Evolutionary conservation across 2,113 vertebrate species (phyloP), one percentile per base, ranked within the genome.

Genomic region (Burhinus oedicnemus): DNA sequence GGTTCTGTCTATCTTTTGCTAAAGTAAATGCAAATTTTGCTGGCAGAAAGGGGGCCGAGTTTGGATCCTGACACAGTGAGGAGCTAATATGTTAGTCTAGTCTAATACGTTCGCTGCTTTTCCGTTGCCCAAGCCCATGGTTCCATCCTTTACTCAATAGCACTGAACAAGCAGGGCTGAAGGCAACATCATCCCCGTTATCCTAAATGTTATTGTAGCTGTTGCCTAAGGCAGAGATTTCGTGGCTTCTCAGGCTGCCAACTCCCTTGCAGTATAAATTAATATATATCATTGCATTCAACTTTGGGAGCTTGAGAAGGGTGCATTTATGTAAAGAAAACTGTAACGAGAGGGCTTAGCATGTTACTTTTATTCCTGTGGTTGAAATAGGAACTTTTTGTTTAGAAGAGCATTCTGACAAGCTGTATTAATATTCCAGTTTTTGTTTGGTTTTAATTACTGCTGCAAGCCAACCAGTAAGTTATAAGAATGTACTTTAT

Each of bases 401-500:
- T 74, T 87, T 58, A 65, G 16, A 83, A 65, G n/a, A 65, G 38
- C 12, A 32, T 80, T 27, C 21, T 83, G 54, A 77, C 29, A 44
- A 81, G 30, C 26, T 65, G 4, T 69, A 42, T 77, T 57, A 55
- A 83, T 86, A 79, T 20, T 70, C 9, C 38, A 47, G 32, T 10
- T 94, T 93, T 77, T 57, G 54, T 78, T 90, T 83, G 29, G 14
- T 83, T 86, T 92, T 45, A 95, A 87, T 92, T 70, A 91, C 34
- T 79, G 66, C 55, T 93, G 58, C 55, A 96, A 96, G 84, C 76
- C 90, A 79, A 74, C 29, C 74, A 86, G 26, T 93, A 55, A 87
- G 60, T 92, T 95, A 19, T 7, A 88, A 83, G 90, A 94, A 93
- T 6, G 23, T 96, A 90, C 82, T 97, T 96, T 96, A 97, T 97